These are phyloP conservation scores for Zygogramma bicolorata DNA, from an alignment of 2,888 invertebrate species.

Conservation along the genomic window DNA sequence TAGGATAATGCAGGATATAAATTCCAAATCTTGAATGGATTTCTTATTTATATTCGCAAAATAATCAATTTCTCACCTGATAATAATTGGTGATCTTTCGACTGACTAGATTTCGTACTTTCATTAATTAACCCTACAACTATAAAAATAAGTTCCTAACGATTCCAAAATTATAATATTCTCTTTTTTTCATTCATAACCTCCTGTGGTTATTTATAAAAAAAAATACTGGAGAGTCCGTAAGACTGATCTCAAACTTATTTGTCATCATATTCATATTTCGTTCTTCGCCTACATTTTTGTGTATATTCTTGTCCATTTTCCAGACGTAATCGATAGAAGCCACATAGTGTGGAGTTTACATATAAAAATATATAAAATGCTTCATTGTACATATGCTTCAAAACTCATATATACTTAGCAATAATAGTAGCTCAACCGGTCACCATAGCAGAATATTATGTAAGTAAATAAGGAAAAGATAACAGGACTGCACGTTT, in stretches of 20 bases:
- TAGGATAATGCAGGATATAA: not conserved
- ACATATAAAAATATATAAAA: conserved; percentile 30
- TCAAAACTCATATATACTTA: conserved; percentile 29
- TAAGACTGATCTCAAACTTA: conserved; percentile 33
- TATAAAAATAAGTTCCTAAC: conserved; percentile 30
- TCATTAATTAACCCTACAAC: not conserved
- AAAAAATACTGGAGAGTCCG: conserved; percentile 32
- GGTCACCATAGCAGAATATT: not conserved
- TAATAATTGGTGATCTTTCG: conserved; percentile 7
- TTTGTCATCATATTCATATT: conserved; percentile 19
- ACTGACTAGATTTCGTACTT: not conserved
- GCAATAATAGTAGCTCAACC: not conserved
- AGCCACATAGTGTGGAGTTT: conserved; percentile 39
- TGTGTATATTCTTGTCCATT: conserved; percentile 31
- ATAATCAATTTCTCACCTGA: not conserved
- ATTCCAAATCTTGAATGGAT: conserved; percentile 3
- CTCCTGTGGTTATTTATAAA: conserved; percentile 3
- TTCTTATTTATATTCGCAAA: not conserved
- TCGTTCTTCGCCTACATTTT: conserved; percentile 19
- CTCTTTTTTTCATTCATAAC: not conserved
- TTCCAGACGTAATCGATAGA: conserved; percentile 34
- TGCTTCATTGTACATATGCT: conserved; percentile 46
- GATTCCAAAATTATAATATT: conserved; percentile 27
- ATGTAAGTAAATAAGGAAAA: conserved; percentile 8
- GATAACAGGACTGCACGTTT: not conserved